Conservation (phyloP, 30 jellyfish, hydroid and myxozoan species). For the Mastigias papua region DNA sequence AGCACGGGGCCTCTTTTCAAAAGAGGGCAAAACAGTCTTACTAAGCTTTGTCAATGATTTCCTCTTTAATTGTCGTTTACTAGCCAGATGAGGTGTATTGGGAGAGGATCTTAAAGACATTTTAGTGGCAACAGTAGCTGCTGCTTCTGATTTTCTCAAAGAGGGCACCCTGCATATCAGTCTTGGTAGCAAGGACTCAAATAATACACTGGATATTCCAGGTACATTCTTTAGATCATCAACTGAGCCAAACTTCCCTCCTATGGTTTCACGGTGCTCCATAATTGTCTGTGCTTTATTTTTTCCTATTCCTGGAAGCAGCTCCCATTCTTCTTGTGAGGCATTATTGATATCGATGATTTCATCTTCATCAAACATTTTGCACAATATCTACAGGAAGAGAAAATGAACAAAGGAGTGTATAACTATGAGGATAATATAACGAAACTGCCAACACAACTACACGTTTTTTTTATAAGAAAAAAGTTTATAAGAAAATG, state of each 20-base stretch:
- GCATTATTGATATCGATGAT: slow-evolving; percentile 82
- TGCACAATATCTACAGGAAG: neutral
- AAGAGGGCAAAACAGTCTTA: slow-evolving; percentile 40
- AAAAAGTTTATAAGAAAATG: too few relatives aligned
- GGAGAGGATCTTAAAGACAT: slow-evolving; percentile 72
- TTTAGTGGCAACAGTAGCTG: slow-evolving; percentile 2
- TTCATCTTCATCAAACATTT: slow-evolving; percentile 75
- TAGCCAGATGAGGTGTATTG: slow-evolving; percentile 43
- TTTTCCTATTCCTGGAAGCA: slow-evolving; percentile 96
- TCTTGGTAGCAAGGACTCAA: slow-evolving; percentile 58
- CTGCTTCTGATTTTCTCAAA: slow-evolving; percentile 12
- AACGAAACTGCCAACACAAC: too few relatives aligned
- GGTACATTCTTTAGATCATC: slow-evolving; percentile 77
- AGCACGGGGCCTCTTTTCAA: slow-evolving; percentile 45
- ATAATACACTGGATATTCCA: slow-evolving; percentile 65
- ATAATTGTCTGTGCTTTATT: slow-evolving; percentile 87
- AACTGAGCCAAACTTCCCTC: slow-evolving; percentile 59
- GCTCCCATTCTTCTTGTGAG: slow-evolving; percentile 86
- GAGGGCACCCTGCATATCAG: slow-evolving; percentile 36
- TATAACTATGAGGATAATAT: neutral
- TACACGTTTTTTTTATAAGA: too few relatives aligned
- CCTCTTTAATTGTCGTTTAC: slow-evolving; percentile 36
- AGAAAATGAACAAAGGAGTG: neutral
- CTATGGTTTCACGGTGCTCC: slow-evolving; percentile 73
- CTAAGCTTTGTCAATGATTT: slow-evolving; percentile 29